phyloP scores from a whole-genome alignment of 1,140 invertebrate species.

The Drosophila kanapiae region DNA sequence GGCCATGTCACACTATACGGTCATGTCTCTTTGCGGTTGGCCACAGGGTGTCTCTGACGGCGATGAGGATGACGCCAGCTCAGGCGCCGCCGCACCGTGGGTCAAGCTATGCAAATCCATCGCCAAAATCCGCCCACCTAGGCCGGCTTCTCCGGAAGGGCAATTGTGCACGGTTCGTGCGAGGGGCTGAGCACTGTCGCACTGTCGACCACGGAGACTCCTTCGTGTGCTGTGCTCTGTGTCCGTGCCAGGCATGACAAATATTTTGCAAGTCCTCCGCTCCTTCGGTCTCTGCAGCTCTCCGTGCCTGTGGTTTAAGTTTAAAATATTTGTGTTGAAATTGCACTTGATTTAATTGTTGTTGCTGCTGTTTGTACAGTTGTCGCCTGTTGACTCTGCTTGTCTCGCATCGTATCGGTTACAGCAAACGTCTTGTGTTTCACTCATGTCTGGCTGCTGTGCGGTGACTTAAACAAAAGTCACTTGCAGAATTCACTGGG shows the following conservation, averaged over 20 bases:
- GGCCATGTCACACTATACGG: conserved; percentile 79
- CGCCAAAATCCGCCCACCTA: neutral
- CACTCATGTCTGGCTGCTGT: conserved; percentile 43
- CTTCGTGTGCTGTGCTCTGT: conserved; percentile 50
- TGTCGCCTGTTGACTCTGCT: conserved; percentile 46
- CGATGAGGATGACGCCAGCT: conserved; percentile 42
- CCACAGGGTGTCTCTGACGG: conserved; percentile 80
- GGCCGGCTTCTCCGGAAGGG: neutral
- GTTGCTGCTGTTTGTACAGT: conserved; percentile 51
- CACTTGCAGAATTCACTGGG: conserved; percentile 55
- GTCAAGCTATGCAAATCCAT: neutral
- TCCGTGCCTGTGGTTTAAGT: conserved; percentile 63
- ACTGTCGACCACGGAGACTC: conserved; percentile 49
- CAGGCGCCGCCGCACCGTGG: conserved; percentile 32
- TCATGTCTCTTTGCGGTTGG: conserved; percentile 80
- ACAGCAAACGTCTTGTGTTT: conserved; percentile 52
- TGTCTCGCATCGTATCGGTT: conserved; percentile 57
- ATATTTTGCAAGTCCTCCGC: conserved; percentile 74
- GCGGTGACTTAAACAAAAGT: conserved; percentile 75
- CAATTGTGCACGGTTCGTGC: neutral
- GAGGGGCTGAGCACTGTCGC: conserved; percentile 19
- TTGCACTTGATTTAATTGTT: conserved; percentile 83
- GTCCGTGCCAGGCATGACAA: conserved; percentile 79
- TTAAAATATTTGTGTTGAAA: conserved; percentile 82
- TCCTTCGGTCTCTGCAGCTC: conserved; percentile 14